Base-by-base conservation (phyloP, 2,888 invertebrate species). In the Xestoiulus laeticollis region DNA sequence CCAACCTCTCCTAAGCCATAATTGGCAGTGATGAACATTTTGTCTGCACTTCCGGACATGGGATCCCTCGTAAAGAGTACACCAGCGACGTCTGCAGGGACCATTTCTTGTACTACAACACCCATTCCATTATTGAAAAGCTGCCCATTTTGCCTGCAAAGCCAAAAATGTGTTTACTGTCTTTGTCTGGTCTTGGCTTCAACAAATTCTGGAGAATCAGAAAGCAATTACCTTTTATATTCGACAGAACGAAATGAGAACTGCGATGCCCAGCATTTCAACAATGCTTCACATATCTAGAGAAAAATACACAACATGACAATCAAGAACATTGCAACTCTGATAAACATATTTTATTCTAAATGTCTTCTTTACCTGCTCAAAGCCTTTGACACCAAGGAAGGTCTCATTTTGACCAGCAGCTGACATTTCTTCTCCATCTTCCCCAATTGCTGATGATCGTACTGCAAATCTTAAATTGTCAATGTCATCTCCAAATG, bases 391-490 rank as follows among this genome's bases (percentile, higher is more conserved):
- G 87, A 96, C 94, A 0, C 96, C 96, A 2, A 97, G 93, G 89
- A 95, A 94, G 0, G 96, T 96, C 89, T 95, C 95, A 92, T 97
- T 96, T 92, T 97, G 97, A 0, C 97, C 97, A 0, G 97, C 97
- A 3, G 96, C 95, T 0, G 96, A 96, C 14, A 96, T 92, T 86
- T 96, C 96, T 89, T 95, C 94, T 10, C 95, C 94, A 91, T 97
- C 97, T 92, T 97, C 97, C 4, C 89, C 89, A 87, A 88, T 87
- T 26, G 89, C 88, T 26, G 89, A 89, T 53, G 89, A 89, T n/a
- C 89, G 83, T 32, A 89, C 87, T 10, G 89, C 89, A 87, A 88
- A 88, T 43, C 48, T 53, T 33, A 78, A n/a, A 6, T 82, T 83
- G 83, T 87, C 53, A 84, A 83, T 43, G 59, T 88, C 38, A 16